A percentile compares a stretch with the other conserved stretches of the same genome.
These are phyloP conservation scores for Mylabris sibirica DNA, from an alignment of 2,888 invertebrate species.

Conservation along the genomic window DNA sequence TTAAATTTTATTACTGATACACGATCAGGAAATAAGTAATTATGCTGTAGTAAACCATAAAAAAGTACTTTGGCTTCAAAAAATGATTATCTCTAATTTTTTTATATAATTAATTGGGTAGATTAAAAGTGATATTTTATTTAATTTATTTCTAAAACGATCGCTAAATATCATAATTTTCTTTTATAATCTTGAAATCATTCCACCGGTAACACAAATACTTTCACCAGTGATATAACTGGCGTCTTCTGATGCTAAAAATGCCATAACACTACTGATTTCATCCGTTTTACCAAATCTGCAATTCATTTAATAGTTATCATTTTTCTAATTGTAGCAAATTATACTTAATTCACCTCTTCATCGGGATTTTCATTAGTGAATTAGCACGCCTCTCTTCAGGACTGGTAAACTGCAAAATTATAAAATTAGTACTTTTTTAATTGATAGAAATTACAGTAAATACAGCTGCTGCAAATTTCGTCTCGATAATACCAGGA, in stretches of 20 bases:
- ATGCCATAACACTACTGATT: slow-evolving; percentile 70
- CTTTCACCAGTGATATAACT: slow-evolving; percentile 78
- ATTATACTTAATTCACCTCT: slow-evolving; percentile 55
- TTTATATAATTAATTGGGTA: background rate
- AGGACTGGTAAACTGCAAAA: slow-evolving; percentile 40
- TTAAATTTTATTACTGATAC: background rate
- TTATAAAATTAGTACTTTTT: background rate
- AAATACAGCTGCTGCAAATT: slow-evolving; percentile 64
- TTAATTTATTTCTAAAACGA: no score
- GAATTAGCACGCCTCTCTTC: slow-evolving; percentile 56
- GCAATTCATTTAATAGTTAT: slow-evolving; percentile 1
- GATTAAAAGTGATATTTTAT: no score
- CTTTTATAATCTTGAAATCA: slow-evolving; percentile 66
- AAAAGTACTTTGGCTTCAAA: no score
- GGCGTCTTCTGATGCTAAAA: slow-evolving; percentile 75
- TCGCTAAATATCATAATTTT: background rate
- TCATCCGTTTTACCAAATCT: slow-evolving; percentile 70
- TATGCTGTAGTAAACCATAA: no score
- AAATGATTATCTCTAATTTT: background rate
- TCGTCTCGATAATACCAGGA: slow-evolving; percentile 89
- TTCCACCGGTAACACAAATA: slow-evolving; percentile 71
- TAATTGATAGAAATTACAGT: background rate
- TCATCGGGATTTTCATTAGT: slow-evolving; percentile 60
- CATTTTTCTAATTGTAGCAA: background rate
- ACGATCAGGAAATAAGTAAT: background rate